phyloP scores from a whole-genome alignment of 2,797 vertebrate genomes.

The Platalea minor region DNA sequence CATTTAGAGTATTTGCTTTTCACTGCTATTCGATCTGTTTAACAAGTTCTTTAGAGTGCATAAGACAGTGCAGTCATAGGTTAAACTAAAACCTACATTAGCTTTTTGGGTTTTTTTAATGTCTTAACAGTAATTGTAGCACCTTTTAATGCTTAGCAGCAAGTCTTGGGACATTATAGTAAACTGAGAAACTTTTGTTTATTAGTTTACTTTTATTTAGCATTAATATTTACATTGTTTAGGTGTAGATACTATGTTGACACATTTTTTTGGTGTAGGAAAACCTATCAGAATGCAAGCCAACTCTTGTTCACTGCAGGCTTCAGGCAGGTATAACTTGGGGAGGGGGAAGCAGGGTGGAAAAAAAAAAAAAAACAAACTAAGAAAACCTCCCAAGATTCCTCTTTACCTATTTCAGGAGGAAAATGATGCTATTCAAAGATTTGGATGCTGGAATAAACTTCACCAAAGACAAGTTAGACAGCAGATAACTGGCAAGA shows the following conservation, averaged over 20 bases:
- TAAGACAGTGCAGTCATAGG: neutral
- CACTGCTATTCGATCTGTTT: neutral
- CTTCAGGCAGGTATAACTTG: neutral
- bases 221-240: neutral
- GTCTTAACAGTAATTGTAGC: neutral
- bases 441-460: neutral
- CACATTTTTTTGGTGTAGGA: neutral
- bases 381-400: neutral
- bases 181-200: neutral
- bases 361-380: neutral
- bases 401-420: neutral
- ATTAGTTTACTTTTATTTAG: neutral
- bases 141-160: neutral
- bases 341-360: fast-evolving
- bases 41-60: neutral
- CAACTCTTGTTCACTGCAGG: neutral
- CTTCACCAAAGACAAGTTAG: neutral
- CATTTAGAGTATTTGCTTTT: neutral
- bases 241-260: neutral
- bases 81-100: neutral
- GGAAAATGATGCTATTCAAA: neutral
- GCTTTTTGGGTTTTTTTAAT: neutral
- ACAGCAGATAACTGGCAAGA: neutral
- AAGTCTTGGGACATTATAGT: neutral
- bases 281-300: neutral